Conservation (phyloP, 1,140 invertebrate genomes). For the Meloidogyne chitwoodi region DNA sequence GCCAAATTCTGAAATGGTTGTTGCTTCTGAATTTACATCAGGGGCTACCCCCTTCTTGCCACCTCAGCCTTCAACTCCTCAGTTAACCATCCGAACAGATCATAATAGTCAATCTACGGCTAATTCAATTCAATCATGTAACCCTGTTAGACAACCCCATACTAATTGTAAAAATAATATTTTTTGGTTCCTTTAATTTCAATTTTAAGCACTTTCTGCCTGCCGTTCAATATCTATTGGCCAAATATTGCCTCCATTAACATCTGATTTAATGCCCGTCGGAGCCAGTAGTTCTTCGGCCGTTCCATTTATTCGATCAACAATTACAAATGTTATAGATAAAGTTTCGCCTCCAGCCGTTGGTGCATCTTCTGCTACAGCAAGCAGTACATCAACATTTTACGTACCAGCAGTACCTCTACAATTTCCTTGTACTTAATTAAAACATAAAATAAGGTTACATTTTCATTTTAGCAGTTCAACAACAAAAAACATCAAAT, state of each 20-base stretch:
- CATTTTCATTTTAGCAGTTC: not conserved
- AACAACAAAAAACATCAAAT: not conserved
- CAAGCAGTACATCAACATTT: not conserved
- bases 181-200: not conserved
- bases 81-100: not conserved
- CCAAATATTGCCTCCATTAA: conserved; percentile 15
- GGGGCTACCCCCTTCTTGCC: not conserved
- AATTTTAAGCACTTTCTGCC: not conserved
- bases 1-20: conserved; percentile 1
- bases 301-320: conserved; percentile 2
- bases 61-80: conserved; percentile 9
- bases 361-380: not conserved
- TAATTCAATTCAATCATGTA: conserved; percentile 36
- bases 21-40: not conserved
- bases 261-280: not conserved
- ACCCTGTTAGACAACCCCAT: conserved; percentile 1
- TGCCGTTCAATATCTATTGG: conserved; percentile 16
- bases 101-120: conserved; percentile 21
- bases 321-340: not conserved
- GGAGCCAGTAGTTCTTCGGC: not conserved
- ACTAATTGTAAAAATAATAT: not conserved
- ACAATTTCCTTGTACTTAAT: not conserved
- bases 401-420: not conserved
- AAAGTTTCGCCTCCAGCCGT: conserved; percentile 5
- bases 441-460: not conserved